Evolutionary conservation across 2,888 invertebrate genomes (phyloP).

Genomic region (Ochlodes sylvanus): DNA sequence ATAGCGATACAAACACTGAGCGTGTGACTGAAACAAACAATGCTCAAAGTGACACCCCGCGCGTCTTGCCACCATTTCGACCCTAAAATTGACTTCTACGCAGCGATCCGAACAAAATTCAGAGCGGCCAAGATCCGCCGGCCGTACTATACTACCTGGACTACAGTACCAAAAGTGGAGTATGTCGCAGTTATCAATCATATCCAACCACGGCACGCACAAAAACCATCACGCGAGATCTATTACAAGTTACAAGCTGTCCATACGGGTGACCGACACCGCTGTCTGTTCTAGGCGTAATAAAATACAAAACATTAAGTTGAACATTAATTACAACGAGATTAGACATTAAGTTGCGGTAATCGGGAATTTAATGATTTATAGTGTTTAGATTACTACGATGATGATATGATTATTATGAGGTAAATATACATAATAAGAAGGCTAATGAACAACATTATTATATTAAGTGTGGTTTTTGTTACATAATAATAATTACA

Average conservation of each 20-base stretch:
- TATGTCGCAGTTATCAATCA: constrained; percentile 77
- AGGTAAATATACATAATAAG: too few relatives aligned
- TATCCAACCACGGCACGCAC: constrained; percentile 47
- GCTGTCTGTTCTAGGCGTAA: constrained; percentile 16
- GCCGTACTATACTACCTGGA: constrained; percentile 14
- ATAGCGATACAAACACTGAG: too few relatives aligned
- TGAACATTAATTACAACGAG: background rate
- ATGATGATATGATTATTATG: too few relatives aligned
- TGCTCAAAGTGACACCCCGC: too few relatives aligned
- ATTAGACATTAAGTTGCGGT: background rate
- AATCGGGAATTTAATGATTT: background rate
- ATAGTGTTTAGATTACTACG: background rate
- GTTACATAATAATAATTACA: too few relatives aligned
- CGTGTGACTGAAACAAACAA: too few relatives aligned
- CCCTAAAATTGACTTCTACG: too few relatives aligned
- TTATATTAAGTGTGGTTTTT: too few relatives aligned
- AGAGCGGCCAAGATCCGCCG: too few relatives aligned
- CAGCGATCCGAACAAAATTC: too few relatives aligned
- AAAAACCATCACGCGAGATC: constrained; percentile 51
- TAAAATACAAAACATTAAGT: background rate
- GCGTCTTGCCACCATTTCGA: too few relatives aligned
- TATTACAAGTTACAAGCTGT: constrained; percentile 45
- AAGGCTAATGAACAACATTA: too few relatives aligned
- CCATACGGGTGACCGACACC: constrained; percentile 45
- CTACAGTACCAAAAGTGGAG: constrained; percentile 61